Conservation (phyloP, 64 coral and sea anemone species). For the Pocillopora verrucosa region DNA sequence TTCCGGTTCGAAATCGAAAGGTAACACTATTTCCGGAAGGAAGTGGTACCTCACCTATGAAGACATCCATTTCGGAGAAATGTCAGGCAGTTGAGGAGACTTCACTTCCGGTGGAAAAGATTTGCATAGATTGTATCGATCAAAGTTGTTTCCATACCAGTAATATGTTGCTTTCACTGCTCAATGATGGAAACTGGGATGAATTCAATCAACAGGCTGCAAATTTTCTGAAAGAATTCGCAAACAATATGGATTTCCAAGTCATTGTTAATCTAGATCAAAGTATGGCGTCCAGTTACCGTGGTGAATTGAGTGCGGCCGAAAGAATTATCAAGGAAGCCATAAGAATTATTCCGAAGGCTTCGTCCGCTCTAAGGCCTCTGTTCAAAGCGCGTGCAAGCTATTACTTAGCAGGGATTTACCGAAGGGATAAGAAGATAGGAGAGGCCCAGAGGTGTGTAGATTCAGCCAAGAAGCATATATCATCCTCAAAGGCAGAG, state of each 20-base stretch:
- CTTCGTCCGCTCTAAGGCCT: not conserved
- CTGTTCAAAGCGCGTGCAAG: not conserved
- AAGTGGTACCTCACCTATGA: not conserved
- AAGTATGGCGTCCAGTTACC: not conserved
- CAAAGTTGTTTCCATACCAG: not conserved
- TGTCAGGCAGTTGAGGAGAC: not conserved
- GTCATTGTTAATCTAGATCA: constrained; percentile 4
- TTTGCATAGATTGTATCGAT: not conserved
- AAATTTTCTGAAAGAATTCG: not conserved
- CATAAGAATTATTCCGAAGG: not conserved
- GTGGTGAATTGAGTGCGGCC: not conserved
- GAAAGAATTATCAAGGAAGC: constrained; percentile 4
- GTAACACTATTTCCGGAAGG: not conserved
- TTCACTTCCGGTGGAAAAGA: constrained; percentile 4
- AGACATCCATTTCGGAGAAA: not conserved
- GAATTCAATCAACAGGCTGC: not conserved
- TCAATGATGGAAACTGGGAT: not conserved
- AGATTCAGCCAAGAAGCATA: not conserved
- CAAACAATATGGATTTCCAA: no score
- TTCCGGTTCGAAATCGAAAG: not conserved
- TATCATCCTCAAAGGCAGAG: not conserved
- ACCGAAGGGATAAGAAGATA: not conserved
- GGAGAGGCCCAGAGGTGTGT: not conserved
- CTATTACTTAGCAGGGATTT: not conserved
- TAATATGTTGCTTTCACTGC: not conserved